Evolutionary conservation across 2,113 vertebrate species (phyloP), one percentile per base, ranked within the genome.

Genomic region (Gavialis gangeticus): DNA sequence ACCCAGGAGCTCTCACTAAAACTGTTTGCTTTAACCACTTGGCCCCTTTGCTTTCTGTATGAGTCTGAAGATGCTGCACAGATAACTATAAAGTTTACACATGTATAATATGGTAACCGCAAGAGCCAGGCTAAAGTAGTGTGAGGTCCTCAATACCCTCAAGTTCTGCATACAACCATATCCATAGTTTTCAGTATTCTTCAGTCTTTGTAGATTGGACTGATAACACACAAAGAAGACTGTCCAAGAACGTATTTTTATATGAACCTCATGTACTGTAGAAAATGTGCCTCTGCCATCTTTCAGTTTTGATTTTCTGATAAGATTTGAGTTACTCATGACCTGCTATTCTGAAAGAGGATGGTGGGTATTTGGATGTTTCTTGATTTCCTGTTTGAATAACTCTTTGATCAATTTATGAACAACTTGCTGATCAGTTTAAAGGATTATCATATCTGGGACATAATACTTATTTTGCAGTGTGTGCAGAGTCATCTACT

Each of bases 201-300:
- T 79, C n/a, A n/a, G n/a, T n/a, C 66, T 92, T 94, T 92, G 27
- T 56, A 91, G 82, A 62, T 0, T 0, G 94, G 88, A 90, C 82
- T 92, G 95, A 91, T 5, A 28, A 85, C 0, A 11, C 67, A 82
- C 62, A 46, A 46, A 46, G 46, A 62, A 94, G 91, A 92, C 71
- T 55, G 91, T 95, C 95, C 94, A 96, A 95, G 87, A 92, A 94
- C 90, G 77, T 85, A 89, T 96, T 96, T 79, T 97, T 96, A 93
- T 93, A 71, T 85, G 96, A 95, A 96, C 92, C 95, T 79, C 77
- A 78, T 92, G 96, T 96, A 84, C 94, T 91, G 87, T 10, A 97
- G 86, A 77, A 95, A 93, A 89, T 0, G 0, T 69, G 82, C 82
- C 64, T 71, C 82, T 96, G 89, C 87, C 95, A 91, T 97, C 91